A percentile compares a stretch with the other conserved stretches of the same genome.
These are phyloP conservation scores for Plumapathes pennacea DNA, from an alignment of 92 coral and sea anemone species.

Conservation along the genomic window DNA sequence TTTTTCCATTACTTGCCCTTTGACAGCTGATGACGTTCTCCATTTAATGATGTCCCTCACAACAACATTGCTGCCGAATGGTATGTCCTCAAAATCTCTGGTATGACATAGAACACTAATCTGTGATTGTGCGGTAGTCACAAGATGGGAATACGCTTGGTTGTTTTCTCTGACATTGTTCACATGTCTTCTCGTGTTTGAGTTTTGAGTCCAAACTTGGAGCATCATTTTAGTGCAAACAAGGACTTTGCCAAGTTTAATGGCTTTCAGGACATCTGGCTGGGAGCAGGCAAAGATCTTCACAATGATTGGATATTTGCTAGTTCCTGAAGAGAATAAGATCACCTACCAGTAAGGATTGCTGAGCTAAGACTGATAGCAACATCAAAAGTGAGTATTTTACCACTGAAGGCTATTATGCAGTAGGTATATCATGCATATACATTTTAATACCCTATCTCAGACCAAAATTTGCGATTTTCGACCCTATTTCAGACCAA, in stretches of 20 bases:
- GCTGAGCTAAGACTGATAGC: neutral
- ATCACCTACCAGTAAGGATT: neutral
- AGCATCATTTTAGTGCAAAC: slow-evolving; percentile 58
- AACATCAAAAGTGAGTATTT: too few relatives aligned
- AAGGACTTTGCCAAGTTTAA: slow-evolving; percentile 39
- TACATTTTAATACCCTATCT: too few relatives aligned
- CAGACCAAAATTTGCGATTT: too few relatives aligned
- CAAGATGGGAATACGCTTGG: slow-evolving; percentile 14
- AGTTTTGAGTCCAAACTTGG: slow-evolving; percentile 21
- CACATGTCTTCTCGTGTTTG: slow-evolving; percentile 2
- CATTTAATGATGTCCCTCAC: slow-evolving; percentile 31
- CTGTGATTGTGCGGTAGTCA: slow-evolving; percentile 47
- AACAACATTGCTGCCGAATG: slow-evolving; percentile 10
- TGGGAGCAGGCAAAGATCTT: slow-evolving; percentile 52
- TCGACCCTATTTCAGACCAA: too few relatives aligned
- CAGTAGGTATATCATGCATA: too few relatives aligned
- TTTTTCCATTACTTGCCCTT: slow-evolving; percentile 18
- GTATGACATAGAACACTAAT: slow-evolving; percentile 28
- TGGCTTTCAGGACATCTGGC: slow-evolving; percentile 30
- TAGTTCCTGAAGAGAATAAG: slow-evolving; percentile 21
- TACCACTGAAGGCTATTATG: too few relatives aligned
- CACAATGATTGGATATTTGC: slow-evolving; percentile 38
- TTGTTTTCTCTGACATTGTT: neutral
- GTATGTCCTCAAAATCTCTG: slow-evolving; percentile 22
- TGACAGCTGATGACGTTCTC: slow-evolving; percentile 41